Percentiles rank a stretch among this genome's conserved stretches.
phyloP scores from a whole-genome alignment of 2,797 vertebrate genomes.

The Echiichthys vipera region DNA sequence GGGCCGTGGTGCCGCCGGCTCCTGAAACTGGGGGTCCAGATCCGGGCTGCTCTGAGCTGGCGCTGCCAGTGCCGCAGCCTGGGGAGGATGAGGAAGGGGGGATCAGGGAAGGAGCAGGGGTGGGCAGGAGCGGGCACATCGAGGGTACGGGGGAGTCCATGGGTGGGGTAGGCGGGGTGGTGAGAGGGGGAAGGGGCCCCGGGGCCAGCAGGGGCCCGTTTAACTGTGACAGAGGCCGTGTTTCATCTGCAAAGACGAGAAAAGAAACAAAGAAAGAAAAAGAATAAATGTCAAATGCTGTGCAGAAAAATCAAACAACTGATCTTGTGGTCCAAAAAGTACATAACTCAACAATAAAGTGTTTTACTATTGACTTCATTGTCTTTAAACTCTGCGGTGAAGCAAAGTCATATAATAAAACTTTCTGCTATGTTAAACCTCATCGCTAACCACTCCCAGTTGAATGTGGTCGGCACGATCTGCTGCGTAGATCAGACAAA shows the following conservation, averaged over 20 bases:
- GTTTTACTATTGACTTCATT: constrained; percentile 39
- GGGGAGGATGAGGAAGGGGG: constrained; percentile 75
- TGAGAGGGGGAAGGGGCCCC: constrained; percentile 68
- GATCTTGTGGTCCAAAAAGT: constrained; percentile 11
- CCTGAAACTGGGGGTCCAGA: constrained; percentile 50
- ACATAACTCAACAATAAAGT: constrained; percentile 29
- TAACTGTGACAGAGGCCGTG: constrained; percentile 68
- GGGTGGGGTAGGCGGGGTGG: constrained; percentile 75
- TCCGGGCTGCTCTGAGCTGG: constrained; percentile 70
- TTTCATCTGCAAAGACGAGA: constrained; percentile 76
- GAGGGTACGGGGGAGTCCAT: constrained; percentile 76
- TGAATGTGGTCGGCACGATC: background rate
- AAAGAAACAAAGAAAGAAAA: constrained; percentile 21
- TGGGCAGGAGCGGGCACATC: constrained; percentile 73
- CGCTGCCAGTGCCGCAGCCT: constrained; percentile 62
- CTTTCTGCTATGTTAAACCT: constrained; percentile 35
- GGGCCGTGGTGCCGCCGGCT: constrained; percentile 40
- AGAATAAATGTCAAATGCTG: constrained; percentile 15
- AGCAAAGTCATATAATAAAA: constrained; percentile 25
- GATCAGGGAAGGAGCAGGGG: constrained; percentile 61
- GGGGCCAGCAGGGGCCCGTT: constrained; percentile 72
- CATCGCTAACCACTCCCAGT: constrained; percentile 42
- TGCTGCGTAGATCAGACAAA: constrained; percentile 57
- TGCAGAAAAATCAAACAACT: constrained; percentile 1
- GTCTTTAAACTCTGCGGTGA: constrained; percentile 34